Percentiles rank a stretch among this genome's conserved stretches.
These are phyloP conservation scores for Progne subis DNA, from an alignment of 2,113 vertebrate genomes.

Conservation along the genomic window DNA sequence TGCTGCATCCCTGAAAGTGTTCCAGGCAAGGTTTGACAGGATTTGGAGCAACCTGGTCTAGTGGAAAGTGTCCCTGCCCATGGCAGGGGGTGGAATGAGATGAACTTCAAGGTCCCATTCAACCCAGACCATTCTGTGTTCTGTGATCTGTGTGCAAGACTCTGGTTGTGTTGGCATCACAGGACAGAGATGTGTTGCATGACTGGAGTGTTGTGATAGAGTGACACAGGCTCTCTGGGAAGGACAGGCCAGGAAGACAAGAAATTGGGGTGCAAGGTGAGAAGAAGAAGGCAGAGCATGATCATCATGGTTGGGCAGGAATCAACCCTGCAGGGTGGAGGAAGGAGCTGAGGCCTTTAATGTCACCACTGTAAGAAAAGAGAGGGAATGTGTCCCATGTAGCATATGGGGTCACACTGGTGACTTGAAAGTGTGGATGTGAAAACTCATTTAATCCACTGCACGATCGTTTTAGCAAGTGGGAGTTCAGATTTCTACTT, in stretches of 20 bases:
- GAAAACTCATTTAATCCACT: not conserved
- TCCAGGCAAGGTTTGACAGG: not conserved
- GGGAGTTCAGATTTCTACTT: not conserved
- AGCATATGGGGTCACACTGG: not conserved
- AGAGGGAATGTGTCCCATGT: rapidly evolving
- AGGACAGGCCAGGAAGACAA: not conserved
- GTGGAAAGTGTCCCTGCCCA: not conserved
- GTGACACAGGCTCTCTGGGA: not conserved
- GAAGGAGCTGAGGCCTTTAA: not conserved
- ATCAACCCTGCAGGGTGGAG: not conserved
- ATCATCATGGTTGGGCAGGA: not conserved
- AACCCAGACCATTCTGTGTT: not conserved
- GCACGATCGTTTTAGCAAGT: not conserved
- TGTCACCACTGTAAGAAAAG: rapidly evolving
- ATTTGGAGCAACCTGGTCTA: not conserved
- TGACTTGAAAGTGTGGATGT: not conserved
- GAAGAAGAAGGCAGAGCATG: not conserved
- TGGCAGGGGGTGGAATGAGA: not conserved
- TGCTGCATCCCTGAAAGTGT: not conserved
- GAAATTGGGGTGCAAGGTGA: not conserved
- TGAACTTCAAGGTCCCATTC: not conserved
- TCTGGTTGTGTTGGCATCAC: not conserved
- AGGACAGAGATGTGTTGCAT: not conserved
- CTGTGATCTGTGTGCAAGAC: not conserved
- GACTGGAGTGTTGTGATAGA: not conserved